phyloP scores from a whole-genome alignment of 2,888 invertebrate genomes.

The Parthenolecanium corni region DNA sequence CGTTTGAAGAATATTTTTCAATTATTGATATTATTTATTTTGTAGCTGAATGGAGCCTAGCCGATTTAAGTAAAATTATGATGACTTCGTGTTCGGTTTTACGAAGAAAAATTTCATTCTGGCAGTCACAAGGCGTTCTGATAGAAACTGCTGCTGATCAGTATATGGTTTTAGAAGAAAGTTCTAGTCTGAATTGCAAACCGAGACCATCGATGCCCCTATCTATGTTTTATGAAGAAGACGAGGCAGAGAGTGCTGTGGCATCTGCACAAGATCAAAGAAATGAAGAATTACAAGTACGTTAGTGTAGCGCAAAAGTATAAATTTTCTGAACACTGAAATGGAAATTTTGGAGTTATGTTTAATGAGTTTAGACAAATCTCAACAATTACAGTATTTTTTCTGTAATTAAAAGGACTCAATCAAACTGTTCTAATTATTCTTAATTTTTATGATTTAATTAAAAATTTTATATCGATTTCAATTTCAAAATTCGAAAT shows the following conservation, averaged over 20 bases:
- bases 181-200: conserved; percentile 33
- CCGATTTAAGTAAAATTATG: conserved; percentile 71
- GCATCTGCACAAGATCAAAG: conserved; percentile 87
- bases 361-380: too few relatives aligned
- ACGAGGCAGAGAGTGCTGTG: conserved; percentile 86
- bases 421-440: too few relatives aligned
- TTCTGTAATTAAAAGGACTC: too few relatives aligned
- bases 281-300: conserved; percentile 75
- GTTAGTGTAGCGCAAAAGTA: too few relatives aligned
- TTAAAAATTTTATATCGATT: too few relatives aligned
- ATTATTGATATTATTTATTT: conserved; percentile 22
- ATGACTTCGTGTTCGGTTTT: conserved; percentile 77
- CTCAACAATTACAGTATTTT: too few relatives aligned
- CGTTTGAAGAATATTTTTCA: not conserved
- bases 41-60: conserved; percentile 68
- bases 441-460: too few relatives aligned
- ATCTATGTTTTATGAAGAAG: conserved; percentile 67
- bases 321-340: not conserved
- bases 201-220: conserved; percentile 27
- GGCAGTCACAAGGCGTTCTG: conserved; percentile 86
- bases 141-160: conserved; percentile 62
- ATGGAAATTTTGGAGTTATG: too few relatives aligned
- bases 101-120: conserved; percentile 76
- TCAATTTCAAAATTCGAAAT: too few relatives aligned
- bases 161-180: conserved; percentile 60